Base-by-base conservation (phyloP, 2,113 vertebrate genomes). In the Paramisgurnus dabryanus region DNA sequence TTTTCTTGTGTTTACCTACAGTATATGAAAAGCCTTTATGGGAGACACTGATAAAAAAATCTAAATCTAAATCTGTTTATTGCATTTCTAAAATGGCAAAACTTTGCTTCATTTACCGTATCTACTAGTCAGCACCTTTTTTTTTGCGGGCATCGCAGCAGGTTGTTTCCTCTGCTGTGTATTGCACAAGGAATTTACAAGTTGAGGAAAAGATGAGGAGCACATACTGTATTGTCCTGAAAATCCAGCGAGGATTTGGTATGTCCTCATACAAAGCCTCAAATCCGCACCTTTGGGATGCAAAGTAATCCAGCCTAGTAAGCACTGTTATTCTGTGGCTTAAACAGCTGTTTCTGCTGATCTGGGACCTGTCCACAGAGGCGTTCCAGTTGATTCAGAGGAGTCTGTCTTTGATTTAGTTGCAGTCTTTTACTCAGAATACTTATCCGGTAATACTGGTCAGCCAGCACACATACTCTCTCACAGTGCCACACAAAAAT, bases 211-310 rank as follows among this genome's bases (percentile, higher is more conserved):
- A 80, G 45, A 82, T 72, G 67, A 77, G 3, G 2, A 34, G 43
- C 65, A 68, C 71, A 70, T 34, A 64, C 34, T 17, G 49, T 69
- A 85, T 77, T 82, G 77, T 80, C 72, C 63, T 55, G 61, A 85
- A 80, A 82, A 80, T 80, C 72, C 61, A 57, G 66, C 10, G 41
- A 80, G 71, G 71, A 80, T 82, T 82, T 85, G 50, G 34, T 80
- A 39, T 60, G 80, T 82, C 82, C 74, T 79, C 60, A 43, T 82
- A 53, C 61, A 82, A 72, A 72, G 76, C 43, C 45, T 40, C 43
- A 80, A 80, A 82, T 82, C 77, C 39, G 18, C 53, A 76, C 50
- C 50, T 9, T 43, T 76, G 76, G 60, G 68, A 82, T 66, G 76
- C 49, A 18, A 55, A 71, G 76, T 76, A 82, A 76, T 79, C 66